Conservation (phyloP, 2,888 invertebrate genomes). For the Acrocera orbiculus region DNA sequence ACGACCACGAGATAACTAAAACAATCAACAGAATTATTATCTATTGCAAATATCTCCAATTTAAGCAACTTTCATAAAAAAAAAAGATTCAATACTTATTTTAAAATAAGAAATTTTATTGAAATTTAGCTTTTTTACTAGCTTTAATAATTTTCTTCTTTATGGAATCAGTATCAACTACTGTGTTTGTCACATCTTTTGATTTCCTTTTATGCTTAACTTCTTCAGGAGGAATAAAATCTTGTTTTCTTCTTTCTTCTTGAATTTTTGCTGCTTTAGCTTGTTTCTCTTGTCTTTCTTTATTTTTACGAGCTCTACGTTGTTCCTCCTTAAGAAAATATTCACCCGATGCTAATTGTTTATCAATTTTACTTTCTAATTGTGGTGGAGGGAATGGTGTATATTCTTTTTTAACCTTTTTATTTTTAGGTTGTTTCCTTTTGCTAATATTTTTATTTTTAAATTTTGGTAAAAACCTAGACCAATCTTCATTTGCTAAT, state of each 20-base stretch:
- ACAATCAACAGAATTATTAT: no score
- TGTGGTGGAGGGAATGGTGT: conserved; percentile 96
- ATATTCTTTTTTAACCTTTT: conserved; percentile 79
- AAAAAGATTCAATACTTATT: no score
- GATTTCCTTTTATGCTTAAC: conserved; percentile 15
- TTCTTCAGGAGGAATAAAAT: conserved; percentile 69
- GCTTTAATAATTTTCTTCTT: conserved; percentile 61
- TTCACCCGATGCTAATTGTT: conserved; percentile 85
- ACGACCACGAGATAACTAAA: no score
- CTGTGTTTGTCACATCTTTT: conserved; percentile 14
- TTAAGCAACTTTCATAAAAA: no score
- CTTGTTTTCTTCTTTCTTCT: conserved; percentile 59
- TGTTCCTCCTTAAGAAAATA: conserved; percentile 86
- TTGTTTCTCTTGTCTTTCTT: conserved; percentile 64
- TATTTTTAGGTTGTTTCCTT: conserved; percentile 73
- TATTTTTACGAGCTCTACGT: conserved; percentile 47
- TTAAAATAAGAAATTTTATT: conserved; percentile 5
- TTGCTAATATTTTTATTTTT: conserved; percentile 75
- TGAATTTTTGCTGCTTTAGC: conserved; percentile 51
- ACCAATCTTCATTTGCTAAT: conserved; percentile 88
- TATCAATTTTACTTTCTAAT: conserved; percentile 83
- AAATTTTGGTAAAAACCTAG: conserved; percentile 88
- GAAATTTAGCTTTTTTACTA: conserved; percentile 29
- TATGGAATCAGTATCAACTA: conserved; percentile 48
- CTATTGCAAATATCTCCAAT: no score